Evolutionary conservation across 2,797 vertebrate genomes (phyloP), one percentile per base, ranked within the genome.

Genomic region (Serranus cabrilla): DNA sequence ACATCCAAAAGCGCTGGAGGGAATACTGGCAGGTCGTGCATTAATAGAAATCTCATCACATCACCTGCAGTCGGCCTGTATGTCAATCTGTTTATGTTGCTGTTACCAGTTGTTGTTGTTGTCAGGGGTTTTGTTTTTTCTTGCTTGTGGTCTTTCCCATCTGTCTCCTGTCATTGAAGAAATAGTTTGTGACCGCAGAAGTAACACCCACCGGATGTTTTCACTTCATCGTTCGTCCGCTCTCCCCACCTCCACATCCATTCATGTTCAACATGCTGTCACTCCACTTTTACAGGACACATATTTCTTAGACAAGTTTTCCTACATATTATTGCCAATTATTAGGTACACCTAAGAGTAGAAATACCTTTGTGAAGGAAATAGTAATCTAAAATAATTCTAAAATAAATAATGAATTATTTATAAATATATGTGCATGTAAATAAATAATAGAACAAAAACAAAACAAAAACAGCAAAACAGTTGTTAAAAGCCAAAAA

Each of bases 81-180:
- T 51, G 8, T 39, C 25, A 51, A 16, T 31, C 11, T 76, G 47
- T n/a, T 76, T 43, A 23, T 67, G n/a, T 31, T 42, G 60, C 21
- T 56, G 20, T 42, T 51, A 3, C 5, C 1, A 37, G 39, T 25
- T 50, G 37, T n/a, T 20, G 23, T n/a, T 50, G 37, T n/a, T 20
- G 23, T n/a, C 17, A 21, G 3, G 0, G 17, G 12, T 25, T 59
- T 20, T 17, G 13, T 11, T 9, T 50, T 56, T 27, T 60, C 25
- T 54, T 31, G 20, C 20, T 9, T 31, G 11, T 27, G 10, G 46
- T 27, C 13, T 49, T 54, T 74, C 31, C 23, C 16, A 34, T 58
- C 11, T 60, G 31, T 23, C 1, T 0, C 18, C 25, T 52, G 14
- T 34, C 20, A 54, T 21, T 74, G 23, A 55, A 59, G 5, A 49